Percentiles rank a stretch among this genome's conserved stretches.
phyloP scores from a whole-genome alignment of 2,888 invertebrate species.

The Vandiemenella viatica region DNA sequence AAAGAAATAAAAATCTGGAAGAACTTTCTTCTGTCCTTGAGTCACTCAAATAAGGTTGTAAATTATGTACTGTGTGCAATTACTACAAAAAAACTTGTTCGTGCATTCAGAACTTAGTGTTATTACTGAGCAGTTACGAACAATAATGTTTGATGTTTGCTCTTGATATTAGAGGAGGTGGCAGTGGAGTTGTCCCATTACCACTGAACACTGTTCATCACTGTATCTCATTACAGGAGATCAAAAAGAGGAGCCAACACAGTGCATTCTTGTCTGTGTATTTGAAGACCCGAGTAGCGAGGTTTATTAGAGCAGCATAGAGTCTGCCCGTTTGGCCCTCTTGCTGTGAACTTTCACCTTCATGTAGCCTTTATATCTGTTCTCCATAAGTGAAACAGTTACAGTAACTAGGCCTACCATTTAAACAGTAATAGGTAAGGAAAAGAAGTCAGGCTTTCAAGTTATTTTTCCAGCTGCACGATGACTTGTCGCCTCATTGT shows the following conservation, averaged over 20 bases:
- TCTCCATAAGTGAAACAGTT: neutral
- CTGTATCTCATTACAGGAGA: neutral
- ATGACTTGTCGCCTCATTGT: constrained; percentile 9
- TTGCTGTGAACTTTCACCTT: neutral
- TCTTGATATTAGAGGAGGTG: too few species aligned
- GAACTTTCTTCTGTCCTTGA: constrained; percentile 4
- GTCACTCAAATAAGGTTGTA: constrained; percentile 7
- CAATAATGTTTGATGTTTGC: too few species aligned
- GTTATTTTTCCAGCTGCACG: constrained; percentile 10
- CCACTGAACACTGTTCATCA: too few species aligned
- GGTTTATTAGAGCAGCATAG: too few species aligned
- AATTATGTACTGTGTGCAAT: constrained; percentile 13
- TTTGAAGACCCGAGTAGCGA: too few species aligned
- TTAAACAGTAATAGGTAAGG: constrained; percentile 1
- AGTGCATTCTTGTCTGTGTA: too few species aligned
- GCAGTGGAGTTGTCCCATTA: too few species aligned
- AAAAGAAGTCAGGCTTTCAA: constrained; percentile 5
- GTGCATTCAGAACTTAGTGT: constrained; percentile 8
- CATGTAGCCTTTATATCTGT: neutral
- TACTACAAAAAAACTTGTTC: constrained; percentile 11
- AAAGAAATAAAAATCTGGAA: neutral
- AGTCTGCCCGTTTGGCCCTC: too few species aligned
- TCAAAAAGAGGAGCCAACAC: neutral
- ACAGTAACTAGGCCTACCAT: constrained; percentile 8
- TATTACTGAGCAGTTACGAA: neutral